Base-by-base conservation (phyloP, 2,888 invertebrate species). In the Tanytarsus gracilentus region DNA sequence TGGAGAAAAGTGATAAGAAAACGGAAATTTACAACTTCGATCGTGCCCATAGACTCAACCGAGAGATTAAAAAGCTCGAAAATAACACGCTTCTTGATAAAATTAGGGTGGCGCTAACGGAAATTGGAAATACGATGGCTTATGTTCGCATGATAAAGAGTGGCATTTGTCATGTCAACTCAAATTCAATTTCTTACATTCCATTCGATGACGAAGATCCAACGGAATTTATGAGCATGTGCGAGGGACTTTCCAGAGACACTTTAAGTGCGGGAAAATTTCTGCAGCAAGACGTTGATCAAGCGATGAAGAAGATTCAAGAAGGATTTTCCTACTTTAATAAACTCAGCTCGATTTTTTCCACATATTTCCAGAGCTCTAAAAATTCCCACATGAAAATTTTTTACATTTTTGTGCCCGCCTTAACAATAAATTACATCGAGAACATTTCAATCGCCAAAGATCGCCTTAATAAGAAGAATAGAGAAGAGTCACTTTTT, bases 111-210 rank as follows among this genome's bases (percentile, higher is more conserved):
- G 78, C 97, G 4, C 88, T 99, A 60, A 58, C 9, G 50, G 27
- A 27, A 44, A 52, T 60, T 56, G 51, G 50, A 52, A 97, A 97
- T 74, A 93, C 95, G 0, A 86, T 98, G 81, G 97, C 96, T 2
- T 97, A 96, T 69, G 89, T 99, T 4, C 80, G 98, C 52, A 83
- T 97, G 76, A 86, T 99, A 61, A 81, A 94, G 59, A 92, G 96
- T 0, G 98, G 97, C 16, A 93, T 94, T 4, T 79, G 95, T 48
- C 89, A 96, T 70, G 92, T 92, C 66, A 88, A 92, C 68, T 88
- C 93, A 6, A 88, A 91, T 70, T 91, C 94, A 1, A 88, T 92
- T 36, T 83, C 89, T 23, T 97, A 94, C 73, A 78, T 97, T 64
- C 91, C 95, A 1, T 84, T 86, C 69, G 79, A 93, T 25, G 83